Evolutionary conservation across 2,113 vertebrate species (phyloP), one percentile per base, ranked within the genome.

Genomic region (Thinocorus orbignyianus): DNA sequence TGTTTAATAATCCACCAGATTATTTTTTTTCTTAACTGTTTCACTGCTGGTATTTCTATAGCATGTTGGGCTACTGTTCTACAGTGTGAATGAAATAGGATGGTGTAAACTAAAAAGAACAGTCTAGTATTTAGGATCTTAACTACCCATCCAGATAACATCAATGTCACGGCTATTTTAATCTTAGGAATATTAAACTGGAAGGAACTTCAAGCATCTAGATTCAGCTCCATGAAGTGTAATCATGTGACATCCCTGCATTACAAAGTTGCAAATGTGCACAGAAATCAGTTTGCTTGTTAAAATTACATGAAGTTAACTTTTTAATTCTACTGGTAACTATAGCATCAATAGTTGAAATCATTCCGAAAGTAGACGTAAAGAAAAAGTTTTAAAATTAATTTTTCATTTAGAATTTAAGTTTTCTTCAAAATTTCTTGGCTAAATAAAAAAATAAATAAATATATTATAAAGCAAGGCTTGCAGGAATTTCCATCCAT

Each of bases 361-460:
- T 30, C 0, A 46, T 22, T 64, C 9, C 5, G 74, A 73, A 85
- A 84, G 18, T 2, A 73, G 6, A 66, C 17, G 6, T 15, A 42
- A 82, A 71, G 4, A 6, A 61, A 41, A 77, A 44, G 7, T 31
- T 91, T 77, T 41, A 35, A 71, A 83, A 83, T 18, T 0, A 70
- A 65, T 3, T 51, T 58, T 71, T 79, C 10, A 39, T 60, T 86
- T 65, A 52, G 35, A 77, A 83, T 61, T 64, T 0, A 58, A 49
- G 7, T 26, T 83, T 64, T 61, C 22, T 35, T 61, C 26, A 71
- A 46, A 30, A 86, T 41, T 54, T 82, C 10, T 20, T 51, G 6
- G 6, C 11, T 3, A 0, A 2, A 3, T n/a, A 28, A 17, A 33
- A 25, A 15, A 22, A 24, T 28, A 10, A 54, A 54, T 16, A 54